Evolutionary conservation across 2,113 vertebrate species (phyloP), one percentile per base, ranked within the genome.

Genomic region (Macquaria ambigua): DNA sequence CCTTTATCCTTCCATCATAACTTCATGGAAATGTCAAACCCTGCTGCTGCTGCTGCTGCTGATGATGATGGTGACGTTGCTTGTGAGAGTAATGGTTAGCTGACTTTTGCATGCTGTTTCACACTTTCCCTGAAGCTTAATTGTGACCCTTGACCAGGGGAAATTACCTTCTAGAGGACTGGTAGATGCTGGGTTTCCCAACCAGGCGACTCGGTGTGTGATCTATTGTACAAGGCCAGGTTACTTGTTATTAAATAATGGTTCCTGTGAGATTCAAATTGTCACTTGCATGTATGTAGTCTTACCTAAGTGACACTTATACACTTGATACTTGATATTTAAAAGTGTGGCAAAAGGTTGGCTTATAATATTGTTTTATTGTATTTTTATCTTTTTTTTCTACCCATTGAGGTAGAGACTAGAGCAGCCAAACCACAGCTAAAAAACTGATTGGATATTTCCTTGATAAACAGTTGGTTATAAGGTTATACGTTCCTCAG

Each of bases 21-120:
- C 75, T 77, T 62, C 20, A 87, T 64, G 71, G 77, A 89, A 74
- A 81, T 83, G 62, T 50, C 80, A 74, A 81, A 76, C 43, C 53
- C 37, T 56, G 43, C 59, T 81, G 66, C 16, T 80, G 21, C 61
- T 74, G 14, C n/a, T 82, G 62, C 3, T 63, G 52, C 2, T 55
- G 59, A 0, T 61, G 34, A 3, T 52, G 25, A 34, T 34, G 34
- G 34, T 34, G 50, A n/a, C 4, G 28, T 21, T 61, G 66, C 37
- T 2, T 34, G 7, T 58, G 23, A 67, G n/a, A 14, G 11, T 37
- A 55, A 28, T 46, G 23, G 9, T 48, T 55, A 11, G 43, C 23
- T 53, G 74, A 21, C 39, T 62, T 43, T 58, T 53, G 3, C 5
- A 28, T 46, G 41, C 34, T 58, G 10, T 43, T 64, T 62, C 14